phyloP scores from a whole-genome alignment of 2,797 vertebrate species.

The Aselliscus stoliczkanus region DNA sequence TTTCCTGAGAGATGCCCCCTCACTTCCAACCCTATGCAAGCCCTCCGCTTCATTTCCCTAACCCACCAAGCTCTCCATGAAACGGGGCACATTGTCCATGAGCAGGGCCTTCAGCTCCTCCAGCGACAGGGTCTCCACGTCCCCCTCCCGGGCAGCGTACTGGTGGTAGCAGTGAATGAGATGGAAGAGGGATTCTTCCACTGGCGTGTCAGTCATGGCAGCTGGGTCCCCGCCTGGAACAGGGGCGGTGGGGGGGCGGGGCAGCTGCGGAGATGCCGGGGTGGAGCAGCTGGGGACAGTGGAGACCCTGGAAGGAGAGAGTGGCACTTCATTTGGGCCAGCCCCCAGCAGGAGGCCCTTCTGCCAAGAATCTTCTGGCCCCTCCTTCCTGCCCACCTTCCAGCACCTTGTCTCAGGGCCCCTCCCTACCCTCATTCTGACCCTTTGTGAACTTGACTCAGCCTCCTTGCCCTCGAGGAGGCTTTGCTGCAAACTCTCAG shows the following conservation, averaged over 20 bases:
- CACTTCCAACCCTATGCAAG: background rate
- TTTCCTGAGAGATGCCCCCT: background rate
- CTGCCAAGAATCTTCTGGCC: background rate
- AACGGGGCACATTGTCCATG: constrained; percentile 41
- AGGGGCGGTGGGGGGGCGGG: too few relatives aligned
- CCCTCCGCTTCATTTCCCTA: rapidly evolving
- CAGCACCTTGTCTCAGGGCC: background rate
- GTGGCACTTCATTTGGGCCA: background rate
- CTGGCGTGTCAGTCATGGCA: background rate
- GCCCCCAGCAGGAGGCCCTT: background rate
- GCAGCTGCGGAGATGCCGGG: background rate
- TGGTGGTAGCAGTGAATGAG: constrained; percentile 75
- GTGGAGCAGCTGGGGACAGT: background rate
- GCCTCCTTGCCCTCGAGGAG: background rate
- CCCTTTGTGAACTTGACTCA: background rate
- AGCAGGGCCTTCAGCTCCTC: constrained; percentile 46
- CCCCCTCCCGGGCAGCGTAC: constrained; percentile 9
- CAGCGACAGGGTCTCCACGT: constrained; percentile 2
- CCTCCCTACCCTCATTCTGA: background rate
- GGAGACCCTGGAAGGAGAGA: background rate
- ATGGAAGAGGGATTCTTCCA: constrained; percentile 60
- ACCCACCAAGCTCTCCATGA: constrained; percentile 74
- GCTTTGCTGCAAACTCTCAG: background rate
- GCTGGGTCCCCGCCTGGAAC: too few relatives aligned
- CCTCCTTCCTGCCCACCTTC: background rate